Evolutionary conservation across 1,140 invertebrate genomes (phyloP), one percentile per base, ranked within the genome.

Genomic region (Drosophila kepulauana): DNA sequence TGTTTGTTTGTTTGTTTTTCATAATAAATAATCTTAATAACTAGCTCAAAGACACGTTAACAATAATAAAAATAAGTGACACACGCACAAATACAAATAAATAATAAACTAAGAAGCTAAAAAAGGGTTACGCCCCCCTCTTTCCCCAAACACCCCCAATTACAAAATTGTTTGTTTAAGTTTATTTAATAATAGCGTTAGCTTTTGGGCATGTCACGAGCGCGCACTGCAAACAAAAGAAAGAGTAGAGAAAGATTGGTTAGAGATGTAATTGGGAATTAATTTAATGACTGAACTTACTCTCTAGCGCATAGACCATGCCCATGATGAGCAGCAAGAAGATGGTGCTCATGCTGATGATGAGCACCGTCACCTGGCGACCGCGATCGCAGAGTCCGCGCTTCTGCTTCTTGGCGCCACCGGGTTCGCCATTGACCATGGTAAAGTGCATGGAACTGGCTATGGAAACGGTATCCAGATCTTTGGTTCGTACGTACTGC

Each of bases 381-480:
- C 94, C 94, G 48, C 95, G 95, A 78, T 95, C 94, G 92, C 96
- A 97, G 91, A 93, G 75, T 82, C 93, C 71, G 70, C 93, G 62
- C 76, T 93, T 79, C 49, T 68, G 77, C 64, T 93, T 91, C 63
- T 88, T 82, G 58, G 93, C 84, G 48, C 95, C 95, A 92, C 95
- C 95, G 41, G 95, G 95, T 81, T 96, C 95, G 11, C 96, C 96
- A 88, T 97, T 97, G 49, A 97, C 95, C 45, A 97, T 96, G 4
- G 96, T 97, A 90, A 97, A 97, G 92, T 97, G 96, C 63, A 96
- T 97, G 65, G 96, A 97, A 92, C 96, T 97, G 30, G 96, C 96
- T 65, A 97, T 93, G n/a, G 96, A 97, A 16, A 94, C 94, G 38
- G 94, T 94, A 80, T 97, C 96, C 57, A 94, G 87, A 81, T 92